These are phyloP conservation scores for Mionectes macconnelli DNA, from an alignment of 2,113 vertebrate genomes.

Conservation along the genomic window DNA sequence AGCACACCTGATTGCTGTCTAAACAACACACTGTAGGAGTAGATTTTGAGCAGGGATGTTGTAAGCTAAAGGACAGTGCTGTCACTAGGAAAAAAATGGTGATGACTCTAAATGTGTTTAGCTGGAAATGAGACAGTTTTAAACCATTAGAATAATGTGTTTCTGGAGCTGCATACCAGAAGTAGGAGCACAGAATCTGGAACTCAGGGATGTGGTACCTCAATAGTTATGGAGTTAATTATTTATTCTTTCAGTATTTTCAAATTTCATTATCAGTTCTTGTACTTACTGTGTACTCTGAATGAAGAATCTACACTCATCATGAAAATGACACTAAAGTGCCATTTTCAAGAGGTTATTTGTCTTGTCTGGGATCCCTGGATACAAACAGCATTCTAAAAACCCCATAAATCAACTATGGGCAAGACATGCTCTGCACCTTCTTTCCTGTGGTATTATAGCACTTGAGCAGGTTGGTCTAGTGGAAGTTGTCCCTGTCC, in stretches of 20 bases:
- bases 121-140: background rate
- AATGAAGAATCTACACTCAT: background rate
- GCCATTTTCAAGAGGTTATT: background rate
- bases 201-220: background rate
- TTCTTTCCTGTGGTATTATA: background rate
- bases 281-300: background rate
- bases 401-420: background rate
- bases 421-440: background rate
- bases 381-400: background rate
- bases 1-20: background rate
- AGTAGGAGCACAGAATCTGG: background rate
- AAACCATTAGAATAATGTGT: background rate
- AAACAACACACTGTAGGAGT: background rate
- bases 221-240: background rate
- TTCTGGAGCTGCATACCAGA: background rate
- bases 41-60: background rate
- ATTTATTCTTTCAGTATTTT: background rate
- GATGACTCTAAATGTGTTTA: background rate
- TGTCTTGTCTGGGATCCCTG: background rate
- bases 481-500: background rate
- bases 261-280: background rate
- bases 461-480: background rate
- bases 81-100: background rate
- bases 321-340: background rate
- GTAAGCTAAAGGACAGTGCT: conserved; percentile 33